Evolutionary conservation across 2,113 vertebrate species (phyloP).

Genomic region (Bombycilla garrulus): DNA sequence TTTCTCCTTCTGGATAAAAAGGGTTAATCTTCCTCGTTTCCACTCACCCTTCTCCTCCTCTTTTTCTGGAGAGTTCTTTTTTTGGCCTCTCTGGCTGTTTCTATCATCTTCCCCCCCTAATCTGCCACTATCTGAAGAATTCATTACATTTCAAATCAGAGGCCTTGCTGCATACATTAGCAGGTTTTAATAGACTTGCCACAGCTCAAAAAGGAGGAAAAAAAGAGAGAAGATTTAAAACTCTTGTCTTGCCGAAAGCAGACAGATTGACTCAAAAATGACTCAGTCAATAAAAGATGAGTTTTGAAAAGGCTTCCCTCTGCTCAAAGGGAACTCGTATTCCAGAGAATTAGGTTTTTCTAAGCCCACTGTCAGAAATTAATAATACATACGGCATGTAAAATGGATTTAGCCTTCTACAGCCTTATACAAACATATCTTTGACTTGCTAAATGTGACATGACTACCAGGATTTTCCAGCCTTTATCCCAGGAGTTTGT

Average conservation of each 20-base stretch:
- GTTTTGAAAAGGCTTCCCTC: slow-evolving; percentile 68
- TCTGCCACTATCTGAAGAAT: slow-evolving; percentile 67
- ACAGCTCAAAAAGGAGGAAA: slow-evolving; percentile 48
- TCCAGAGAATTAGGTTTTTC: slow-evolving; percentile 66
- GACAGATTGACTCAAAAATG: slow-evolving; percentile 75
- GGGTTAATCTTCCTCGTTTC: not conserved
- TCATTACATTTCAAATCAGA: slow-evolving; percentile 61
- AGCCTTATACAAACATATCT: slow-evolving; percentile 63
- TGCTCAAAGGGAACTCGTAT: slow-evolving; percentile 62
- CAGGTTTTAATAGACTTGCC: slow-evolving; percentile 74
- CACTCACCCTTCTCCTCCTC: not conserved
- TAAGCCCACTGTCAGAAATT: slow-evolving; percentile 67
- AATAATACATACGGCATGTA: slow-evolving; percentile 63
- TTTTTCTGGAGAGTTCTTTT: slow-evolving; percentile 50
- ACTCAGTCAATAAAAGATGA: slow-evolving; percentile 80
- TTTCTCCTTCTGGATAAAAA: not conserved
- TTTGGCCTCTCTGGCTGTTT: slow-evolving; percentile 6
- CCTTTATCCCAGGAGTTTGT: slow-evolving; percentile 54
- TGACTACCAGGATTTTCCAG: slow-evolving; percentile 21
- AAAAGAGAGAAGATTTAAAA: slow-evolving; percentile 71
- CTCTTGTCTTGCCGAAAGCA: slow-evolving; percentile 75
- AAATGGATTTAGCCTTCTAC: slow-evolving; percentile 60
- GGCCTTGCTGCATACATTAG: slow-evolving; percentile 55
- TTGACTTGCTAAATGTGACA: slow-evolving; percentile 64
- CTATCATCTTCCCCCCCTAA: slow-evolving; percentile 39